Conservation (phyloP, 2,888 invertebrate species). For the Adineta ricciae region DNA sequence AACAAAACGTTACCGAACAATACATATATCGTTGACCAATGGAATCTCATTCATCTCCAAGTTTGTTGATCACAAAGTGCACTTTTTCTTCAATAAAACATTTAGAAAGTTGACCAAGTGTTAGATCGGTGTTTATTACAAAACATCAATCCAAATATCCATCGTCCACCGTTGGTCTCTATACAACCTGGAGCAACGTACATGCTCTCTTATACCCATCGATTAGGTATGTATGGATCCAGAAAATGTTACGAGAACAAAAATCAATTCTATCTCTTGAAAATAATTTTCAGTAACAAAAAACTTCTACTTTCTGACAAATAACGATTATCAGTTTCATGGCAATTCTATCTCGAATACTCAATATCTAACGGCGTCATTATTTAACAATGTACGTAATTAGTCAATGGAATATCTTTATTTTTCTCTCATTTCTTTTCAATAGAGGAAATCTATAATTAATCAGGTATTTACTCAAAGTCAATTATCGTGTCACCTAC, state of each 20-base stretch:
- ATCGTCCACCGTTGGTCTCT: not conserved
- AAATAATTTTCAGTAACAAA: not conserved
- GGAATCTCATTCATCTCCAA: not conserved
- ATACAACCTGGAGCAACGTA: not conserved
- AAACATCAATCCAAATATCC: not conserved
- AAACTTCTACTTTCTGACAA: not conserved
- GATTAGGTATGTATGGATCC: not conserved
- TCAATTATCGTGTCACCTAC: constrained; percentile 13
- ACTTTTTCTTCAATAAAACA: not conserved
- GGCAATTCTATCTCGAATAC: not conserved
- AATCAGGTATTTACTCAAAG: not conserved
- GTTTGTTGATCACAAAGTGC: not conserved
- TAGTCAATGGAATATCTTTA: not conserved
- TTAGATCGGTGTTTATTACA: not conserved
- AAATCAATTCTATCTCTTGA: not conserved
- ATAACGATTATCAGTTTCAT: not conserved
- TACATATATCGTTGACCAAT: not conserved
- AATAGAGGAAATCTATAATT: not conserved
- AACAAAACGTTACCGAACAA: not conserved
- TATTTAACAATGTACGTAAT: not conserved
- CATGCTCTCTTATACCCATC: not conserved
- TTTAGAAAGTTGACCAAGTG: not conserved
- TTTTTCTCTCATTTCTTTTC: not conserved
- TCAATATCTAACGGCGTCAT: not conserved
- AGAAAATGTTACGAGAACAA: not conserved